Conservation (phyloP, 2,888 invertebrate genomes). For the Chrysolina americana region DNA sequence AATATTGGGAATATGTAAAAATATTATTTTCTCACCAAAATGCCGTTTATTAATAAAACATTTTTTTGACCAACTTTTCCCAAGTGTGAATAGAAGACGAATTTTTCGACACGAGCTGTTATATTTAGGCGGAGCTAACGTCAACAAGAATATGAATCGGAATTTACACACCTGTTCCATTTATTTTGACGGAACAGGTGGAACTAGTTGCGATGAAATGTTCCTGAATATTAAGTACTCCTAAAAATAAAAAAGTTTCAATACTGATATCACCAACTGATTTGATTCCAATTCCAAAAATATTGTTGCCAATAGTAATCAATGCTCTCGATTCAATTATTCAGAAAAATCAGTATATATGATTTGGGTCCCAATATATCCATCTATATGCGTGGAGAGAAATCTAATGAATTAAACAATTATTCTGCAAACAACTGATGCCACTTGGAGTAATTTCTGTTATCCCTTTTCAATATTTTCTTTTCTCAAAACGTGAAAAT, state of each 20-base stretch:
- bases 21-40: background rate
- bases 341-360: no score
- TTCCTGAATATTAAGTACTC: slow-evolving; percentile 1
- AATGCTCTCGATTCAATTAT: no score
- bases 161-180: slow-evolving; percentile 27
- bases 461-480: no score
- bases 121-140: slow-evolving; percentile 20
- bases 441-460: no score
- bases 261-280: background rate
- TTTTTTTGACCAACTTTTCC: background rate
- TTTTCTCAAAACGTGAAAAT: no score
- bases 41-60: background rate
- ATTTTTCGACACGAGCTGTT: slow-evolving; percentile 11
- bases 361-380: no score
- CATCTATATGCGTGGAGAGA: no score
- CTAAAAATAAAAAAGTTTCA: background rate
- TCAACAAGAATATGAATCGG: background rate
- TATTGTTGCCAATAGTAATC: no score
- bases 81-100: background rate
- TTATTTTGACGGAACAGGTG: slow-evolving; percentile 24
- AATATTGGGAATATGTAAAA: background rate
- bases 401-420: no score
- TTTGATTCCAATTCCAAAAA: background rate
- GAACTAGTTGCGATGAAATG: background rate
- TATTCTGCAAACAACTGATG: no score